These are phyloP conservation scores for Scolanthus callimorphus DNA, from an alignment of 92 coral and sea anemone genomes.

Conservation along the genomic window DNA sequence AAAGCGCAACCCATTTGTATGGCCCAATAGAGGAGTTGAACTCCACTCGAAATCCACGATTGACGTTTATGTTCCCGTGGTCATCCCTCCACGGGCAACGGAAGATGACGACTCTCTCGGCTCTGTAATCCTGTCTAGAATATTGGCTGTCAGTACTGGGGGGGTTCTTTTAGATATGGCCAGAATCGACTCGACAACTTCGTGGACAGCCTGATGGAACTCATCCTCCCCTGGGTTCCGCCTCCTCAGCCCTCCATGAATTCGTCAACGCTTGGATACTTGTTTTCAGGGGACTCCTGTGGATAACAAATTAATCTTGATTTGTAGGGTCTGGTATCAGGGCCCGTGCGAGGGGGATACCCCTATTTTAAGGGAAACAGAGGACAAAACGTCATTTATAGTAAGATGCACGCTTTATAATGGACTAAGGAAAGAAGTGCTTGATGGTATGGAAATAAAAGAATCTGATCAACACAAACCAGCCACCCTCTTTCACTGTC, in stretches of 20 bases:
- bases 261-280: conserved; percentile 52
- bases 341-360: too few species aligned
- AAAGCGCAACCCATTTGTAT: conserved; percentile 72
- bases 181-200: conserved; percentile 66
- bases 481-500: too few species aligned
- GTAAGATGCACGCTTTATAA: too few species aligned
- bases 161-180: conserved; percentile 55
- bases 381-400: too few species aligned
- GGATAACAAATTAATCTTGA: too few species aligned
- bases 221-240: conserved; percentile 76
- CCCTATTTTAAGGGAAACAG: too few species aligned
- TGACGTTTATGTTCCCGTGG: conserved; percentile 61
- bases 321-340: too few species aligned
- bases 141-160: conserved; percentile 47
- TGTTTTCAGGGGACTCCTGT: too few species aligned
- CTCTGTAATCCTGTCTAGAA: conserved; percentile 79
- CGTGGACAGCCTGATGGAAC: conserved; percentile 90
- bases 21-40: conserved; percentile 90
- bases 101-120: conserved; percentile 90
- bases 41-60: conserved; percentile 81
- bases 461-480: too few species aligned
- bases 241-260: conserved; percentile 42
- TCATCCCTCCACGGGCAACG: conserved; percentile 90
- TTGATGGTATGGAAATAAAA: too few species aligned
- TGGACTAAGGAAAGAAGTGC: too few species aligned